phyloP scores from a whole-genome alignment of 2,797 vertebrate genomes.

The Labroides dimidiatus region DNA sequence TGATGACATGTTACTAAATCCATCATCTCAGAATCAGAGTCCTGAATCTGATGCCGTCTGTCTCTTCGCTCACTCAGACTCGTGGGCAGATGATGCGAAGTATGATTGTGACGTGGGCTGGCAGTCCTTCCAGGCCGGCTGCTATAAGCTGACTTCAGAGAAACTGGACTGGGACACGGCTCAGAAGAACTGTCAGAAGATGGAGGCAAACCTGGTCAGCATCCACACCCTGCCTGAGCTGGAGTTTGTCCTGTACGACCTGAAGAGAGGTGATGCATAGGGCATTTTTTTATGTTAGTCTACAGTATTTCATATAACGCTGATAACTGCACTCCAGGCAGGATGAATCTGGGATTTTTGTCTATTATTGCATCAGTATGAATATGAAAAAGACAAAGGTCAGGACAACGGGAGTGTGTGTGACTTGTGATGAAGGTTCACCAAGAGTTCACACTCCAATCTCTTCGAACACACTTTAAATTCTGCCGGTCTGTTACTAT shows the following conservation, averaged over 20 bases:
- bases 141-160: slow-evolving; percentile 91
- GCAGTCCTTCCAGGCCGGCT: slow-evolving; percentile 94
- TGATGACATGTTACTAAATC: accelerated
- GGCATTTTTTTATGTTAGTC: not conserved
- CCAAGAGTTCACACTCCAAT: slow-evolving; percentile 18
- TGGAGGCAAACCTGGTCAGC: slow-evolving; percentile 92
- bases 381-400: not conserved
- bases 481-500: not conserved
- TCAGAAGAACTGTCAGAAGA: slow-evolving; percentile 90
- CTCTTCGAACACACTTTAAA: not conserved
- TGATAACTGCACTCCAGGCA: not conserved
- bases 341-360: not conserved
- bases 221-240: slow-evolving; percentile 94
- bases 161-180: slow-evolving; percentile 92
- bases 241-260: slow-evolving; percentile 90
- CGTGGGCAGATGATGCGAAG: slow-evolving; percentile 84
- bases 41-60: not conserved
- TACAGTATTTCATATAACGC: not conserved
- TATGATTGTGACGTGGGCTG: slow-evolving; percentile 94
- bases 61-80: slow-evolving; percentile 80
- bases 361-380: slow-evolving; percentile 1
- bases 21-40: not conserved
- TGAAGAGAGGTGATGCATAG: slow-evolving; percentile 89
- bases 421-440: slow-evolving; percentile 17
- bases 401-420: not conserved